Conservation (phyloP, 2,113 vertebrate species). For the Ovibos moschatus region DNA sequence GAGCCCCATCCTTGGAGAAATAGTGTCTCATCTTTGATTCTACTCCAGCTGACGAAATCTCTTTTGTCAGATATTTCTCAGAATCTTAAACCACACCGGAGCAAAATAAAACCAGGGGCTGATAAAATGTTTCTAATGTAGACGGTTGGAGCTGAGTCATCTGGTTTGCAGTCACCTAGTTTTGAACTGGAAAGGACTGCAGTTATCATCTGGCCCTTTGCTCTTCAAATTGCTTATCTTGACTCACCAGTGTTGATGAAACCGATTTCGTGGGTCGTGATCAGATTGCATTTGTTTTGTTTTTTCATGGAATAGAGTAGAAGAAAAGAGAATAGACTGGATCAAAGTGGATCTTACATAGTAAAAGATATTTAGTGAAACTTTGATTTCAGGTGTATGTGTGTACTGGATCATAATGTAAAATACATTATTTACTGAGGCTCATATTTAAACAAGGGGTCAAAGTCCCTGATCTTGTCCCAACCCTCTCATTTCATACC, state of each 20-base stretch:
- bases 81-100: not conserved
- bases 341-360: not conserved
- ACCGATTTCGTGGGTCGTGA: not conserved
- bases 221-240: not conserved
- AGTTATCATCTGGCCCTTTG: not conserved
- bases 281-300: not conserved
- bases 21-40: not conserved
- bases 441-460: not conserved
- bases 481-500: not conserved
- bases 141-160: not conserved
- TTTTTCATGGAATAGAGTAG: not conserved
- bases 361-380: slow-evolving; percentile 4
- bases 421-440: slow-evolving; percentile 15
- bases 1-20: not conserved
- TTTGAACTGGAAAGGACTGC: not conserved
- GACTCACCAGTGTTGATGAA: not conserved
- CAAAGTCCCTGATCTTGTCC: not conserved
- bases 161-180: not conserved
- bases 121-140: not conserved
- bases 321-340: not conserved
- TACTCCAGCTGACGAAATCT: not conserved
- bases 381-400: not conserved
- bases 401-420: not conserved
- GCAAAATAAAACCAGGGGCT: not conserved
- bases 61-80: not conserved